Percentiles rank a stretch among this genome's conserved stretches.
Conservation (phyloP, 2,113 vertebrate species). For the Acanthochromis polyacanthus region DNA sequence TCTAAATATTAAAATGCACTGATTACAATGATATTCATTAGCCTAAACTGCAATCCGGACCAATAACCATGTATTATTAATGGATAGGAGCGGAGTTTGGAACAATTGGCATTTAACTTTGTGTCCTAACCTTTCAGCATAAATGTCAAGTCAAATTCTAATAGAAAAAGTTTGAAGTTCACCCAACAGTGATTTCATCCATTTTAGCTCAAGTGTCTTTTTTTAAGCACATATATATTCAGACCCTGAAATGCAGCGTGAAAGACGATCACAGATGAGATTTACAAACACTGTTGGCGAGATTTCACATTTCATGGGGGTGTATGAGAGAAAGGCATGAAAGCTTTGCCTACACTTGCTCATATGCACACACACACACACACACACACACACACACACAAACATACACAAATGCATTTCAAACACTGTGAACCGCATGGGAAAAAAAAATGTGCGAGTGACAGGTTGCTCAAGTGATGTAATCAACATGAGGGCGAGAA, state of each 20-base stretch:
- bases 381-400: conserved; percentile 2
- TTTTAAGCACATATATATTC: conserved; percentile 18
- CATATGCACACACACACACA: background rate
- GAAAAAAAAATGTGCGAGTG: conserved; percentile 6
- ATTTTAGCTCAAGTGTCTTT: conserved; percentile 44
- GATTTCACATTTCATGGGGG: conserved; percentile 45
- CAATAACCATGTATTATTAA: conserved; percentile 75
- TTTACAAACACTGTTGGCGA: conserved; percentile 40
- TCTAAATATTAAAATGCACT: conserved; percentile 61
- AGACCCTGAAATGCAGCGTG: conserved; percentile 22
- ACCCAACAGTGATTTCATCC: conserved; percentile 60
- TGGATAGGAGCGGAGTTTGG: conserved; percentile 54
- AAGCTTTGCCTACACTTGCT: background rate
- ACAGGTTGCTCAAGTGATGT: conserved; percentile 23
- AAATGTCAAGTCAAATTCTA: conserved; percentile 72
- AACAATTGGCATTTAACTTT: conserved; percentile 75
- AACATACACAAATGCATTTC: background rate
- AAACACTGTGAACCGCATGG: conserved; percentile 8
- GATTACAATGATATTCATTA: conserved; percentile 65
- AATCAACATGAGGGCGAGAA: conserved; percentile 33
- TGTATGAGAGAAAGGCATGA: conserved; percentile 5
- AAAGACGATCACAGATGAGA: conserved; percentile 38
- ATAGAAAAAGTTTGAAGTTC: conserved; percentile 63
- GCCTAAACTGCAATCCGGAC: conserved; percentile 53
- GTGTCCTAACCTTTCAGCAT: conserved; percentile 71